phyloP scores from a whole-genome alignment of 2,113 vertebrate genomes.

The Kryptolebias marmoratus region DNA sequence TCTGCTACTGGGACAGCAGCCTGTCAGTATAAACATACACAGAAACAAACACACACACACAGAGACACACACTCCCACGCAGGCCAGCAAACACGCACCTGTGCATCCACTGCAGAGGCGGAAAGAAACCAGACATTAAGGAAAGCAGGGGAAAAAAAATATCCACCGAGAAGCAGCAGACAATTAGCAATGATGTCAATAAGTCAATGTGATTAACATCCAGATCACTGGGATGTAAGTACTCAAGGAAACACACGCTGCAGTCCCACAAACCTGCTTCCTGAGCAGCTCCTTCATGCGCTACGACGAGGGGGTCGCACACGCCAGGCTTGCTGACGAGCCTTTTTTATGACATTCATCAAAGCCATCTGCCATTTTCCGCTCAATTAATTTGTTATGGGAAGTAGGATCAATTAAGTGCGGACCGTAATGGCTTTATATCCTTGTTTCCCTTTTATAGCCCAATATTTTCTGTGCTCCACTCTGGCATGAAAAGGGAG shows the following conservation, averaged over 20 bases:
- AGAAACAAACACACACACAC: constrained; percentile 43
- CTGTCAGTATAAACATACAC: constrained; percentile 69
- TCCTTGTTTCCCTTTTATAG: constrained; percentile 84
- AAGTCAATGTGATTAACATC: constrained; percentile 72
- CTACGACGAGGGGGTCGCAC: constrained; percentile 58
- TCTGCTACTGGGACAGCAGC: constrained; percentile 84
- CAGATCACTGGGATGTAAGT: constrained; percentile 65
- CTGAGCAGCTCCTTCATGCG: constrained; percentile 42
- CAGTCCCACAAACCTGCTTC: constrained; percentile 29
- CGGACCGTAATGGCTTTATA: constrained; percentile 82
- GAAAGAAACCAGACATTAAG: constrained; percentile 34
- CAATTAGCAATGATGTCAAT: constrained; percentile 71
- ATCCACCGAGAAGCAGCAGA: constrained; percentile 28
- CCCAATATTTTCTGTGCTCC: constrained; percentile 83
- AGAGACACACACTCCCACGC: constrained; percentile 30
- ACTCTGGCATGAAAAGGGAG: constrained; percentile 78
- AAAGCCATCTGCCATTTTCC: constrained; percentile 86
- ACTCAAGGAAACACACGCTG: constrained; percentile 37
- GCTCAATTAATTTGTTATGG: constrained; percentile 85
- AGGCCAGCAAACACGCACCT: constrained; percentile 51
- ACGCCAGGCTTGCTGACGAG: constrained; percentile 76
- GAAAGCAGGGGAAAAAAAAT: neutral
- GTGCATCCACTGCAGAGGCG: constrained; percentile 15
- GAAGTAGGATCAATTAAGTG: constrained; percentile 85
- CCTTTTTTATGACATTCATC: constrained; percentile 82